Evolutionary conservation across 2,113 vertebrate genomes (phyloP), one percentile per base, ranked within the genome.

Genomic region (Macquaria australasica): DNA sequence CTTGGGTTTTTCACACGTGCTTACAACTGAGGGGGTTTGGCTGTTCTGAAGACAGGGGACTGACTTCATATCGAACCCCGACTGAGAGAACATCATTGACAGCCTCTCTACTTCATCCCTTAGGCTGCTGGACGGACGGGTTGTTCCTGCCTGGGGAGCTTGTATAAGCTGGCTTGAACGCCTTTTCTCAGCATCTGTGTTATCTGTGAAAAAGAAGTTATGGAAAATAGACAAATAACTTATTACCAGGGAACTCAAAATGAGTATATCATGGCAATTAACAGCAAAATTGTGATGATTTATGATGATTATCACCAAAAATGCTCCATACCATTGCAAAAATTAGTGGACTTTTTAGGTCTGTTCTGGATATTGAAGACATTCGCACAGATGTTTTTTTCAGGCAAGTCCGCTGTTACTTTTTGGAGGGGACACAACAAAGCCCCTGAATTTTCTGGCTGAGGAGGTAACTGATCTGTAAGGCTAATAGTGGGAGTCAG

Each of bases 71-170:
- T 92, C 82, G 6, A 25, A 41, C 8, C 5, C 67, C 7, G 82
- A 16, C 43, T 84, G 84, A 28, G 80, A 84, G 31, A 77, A 74
- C 2, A 53, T 56, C 21, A 9, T 9, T 0, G 91, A 88, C 60
- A 88, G 82, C 15, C 81, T 69, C 37, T 79, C 86, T 1, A 92
- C 83, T 2, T 91, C 79, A 3, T 88, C 55, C 51, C 79, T 82
- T 0, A 83, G 71, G 31, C 41, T 85, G 67, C n/a, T 79, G 28
- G 86, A 75, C 3, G 45, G 85, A 5, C 21, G 58, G 41, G 60
- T 15, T 0, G 25, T 48, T 77, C 21, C 59, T 2, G 34, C 10
- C 39, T 41, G 58, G 6, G 31, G 25, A 23, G 81, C 12, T 4
- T 60, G 68, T 18, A 11, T 0, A 0, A 2, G 12, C 18, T 63